phyloP scores from a whole-genome alignment of 2,113 vertebrate species.

The Prunella fulvescens region DNA sequence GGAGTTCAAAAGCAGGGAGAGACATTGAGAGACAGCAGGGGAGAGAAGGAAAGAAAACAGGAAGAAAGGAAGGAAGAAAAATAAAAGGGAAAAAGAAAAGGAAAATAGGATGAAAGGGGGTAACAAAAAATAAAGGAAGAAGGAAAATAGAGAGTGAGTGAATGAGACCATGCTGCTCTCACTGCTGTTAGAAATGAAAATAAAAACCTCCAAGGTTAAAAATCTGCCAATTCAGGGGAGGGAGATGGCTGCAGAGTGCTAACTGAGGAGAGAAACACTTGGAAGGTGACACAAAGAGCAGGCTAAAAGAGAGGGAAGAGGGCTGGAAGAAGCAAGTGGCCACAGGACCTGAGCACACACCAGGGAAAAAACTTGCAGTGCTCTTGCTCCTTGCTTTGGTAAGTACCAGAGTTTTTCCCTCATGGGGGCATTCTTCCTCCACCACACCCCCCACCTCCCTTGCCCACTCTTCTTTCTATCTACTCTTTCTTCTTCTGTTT shows the following conservation, averaged over 20 bases:
- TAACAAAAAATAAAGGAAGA: not conserved
- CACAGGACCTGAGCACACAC: not conserved
- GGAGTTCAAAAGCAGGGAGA: not conserved
- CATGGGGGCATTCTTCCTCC: not conserved
- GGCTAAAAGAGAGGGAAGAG: not conserved
- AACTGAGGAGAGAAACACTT: not conserved
- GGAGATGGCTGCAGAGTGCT: not conserved
- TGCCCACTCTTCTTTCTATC: not conserved
- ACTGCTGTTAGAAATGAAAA: not conserved
- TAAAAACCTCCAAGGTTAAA: not conserved
- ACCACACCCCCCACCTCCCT: rapidly evolving
- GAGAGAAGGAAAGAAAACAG: not conserved
- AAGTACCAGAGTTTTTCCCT: not conserved
- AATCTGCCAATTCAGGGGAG: not conserved
- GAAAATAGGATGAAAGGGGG: not conserved
- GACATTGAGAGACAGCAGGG: not conserved
- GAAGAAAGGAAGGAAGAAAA: not conserved
- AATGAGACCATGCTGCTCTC: not conserved
- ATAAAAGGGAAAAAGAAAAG: not conserved
- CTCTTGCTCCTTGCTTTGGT: not conserved
- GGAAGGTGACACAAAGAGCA: not conserved
- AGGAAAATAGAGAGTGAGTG: not conserved
- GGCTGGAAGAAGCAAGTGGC: not conserved
- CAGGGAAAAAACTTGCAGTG: not conserved
- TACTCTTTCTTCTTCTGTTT: not conserved